Percentiles rank a stretch among this genome's conserved stretches.
These are phyloP conservation scores for Hypena proboscidalis DNA, from an alignment of 2,888 invertebrate genomes.

Conservation along the genomic window DNA sequence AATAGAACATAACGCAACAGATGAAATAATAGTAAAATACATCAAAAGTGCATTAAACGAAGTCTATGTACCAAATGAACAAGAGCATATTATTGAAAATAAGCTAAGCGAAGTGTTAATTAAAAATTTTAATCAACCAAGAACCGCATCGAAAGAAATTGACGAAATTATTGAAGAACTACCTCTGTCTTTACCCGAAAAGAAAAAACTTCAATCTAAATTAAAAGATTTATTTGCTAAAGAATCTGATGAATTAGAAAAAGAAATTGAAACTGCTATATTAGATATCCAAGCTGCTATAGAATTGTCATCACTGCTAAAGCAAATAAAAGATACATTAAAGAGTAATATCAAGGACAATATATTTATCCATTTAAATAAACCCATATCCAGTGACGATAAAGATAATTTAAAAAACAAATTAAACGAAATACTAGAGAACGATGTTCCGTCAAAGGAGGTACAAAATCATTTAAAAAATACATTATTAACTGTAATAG, in stretches of 20 bases:
- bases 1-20: neutral
- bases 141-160: conserved; percentile 1
- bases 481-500: conserved; percentile 1
- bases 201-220: conserved; percentile 3
- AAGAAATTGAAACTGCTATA: no score
- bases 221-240: no score
- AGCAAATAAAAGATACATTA: no score
- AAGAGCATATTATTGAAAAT: conserved; percentile 9
- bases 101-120: conserved; percentile 12
- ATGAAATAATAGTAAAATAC: conserved; percentile 1
- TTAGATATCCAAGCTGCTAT: no score
- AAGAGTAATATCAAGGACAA: no score
- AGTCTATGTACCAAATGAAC: neutral
- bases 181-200: conserved; percentile 1
- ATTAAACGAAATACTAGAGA: no score
- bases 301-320: no score
- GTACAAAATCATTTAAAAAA: neutral
- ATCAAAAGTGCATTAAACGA: neutral
- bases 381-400: no score
- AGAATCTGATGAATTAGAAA: no score
- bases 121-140: conserved; percentile 14
- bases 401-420: no score
- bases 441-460: neutral
- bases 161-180: conserved; percentile 2
- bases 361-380: no score